Evolutionary conservation across 2,113 vertebrate genomes (phyloP), one percentile per base, ranked within the genome.

Genomic region (Osmerus eperlanus): DNA sequence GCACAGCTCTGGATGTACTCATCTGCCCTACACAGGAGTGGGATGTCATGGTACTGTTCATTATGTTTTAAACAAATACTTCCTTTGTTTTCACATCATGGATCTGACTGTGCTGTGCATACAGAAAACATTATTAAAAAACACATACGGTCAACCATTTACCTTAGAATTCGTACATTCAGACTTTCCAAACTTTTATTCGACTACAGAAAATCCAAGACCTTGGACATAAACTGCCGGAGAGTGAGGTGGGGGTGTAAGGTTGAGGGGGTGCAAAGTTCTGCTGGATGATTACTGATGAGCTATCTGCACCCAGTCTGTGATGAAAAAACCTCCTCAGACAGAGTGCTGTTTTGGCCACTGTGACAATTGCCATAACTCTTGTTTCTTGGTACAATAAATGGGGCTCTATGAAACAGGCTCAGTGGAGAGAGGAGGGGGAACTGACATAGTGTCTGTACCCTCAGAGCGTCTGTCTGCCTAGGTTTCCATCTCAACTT

Each of bases 261-360:
- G 76, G 58, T 68, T 74, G 72, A 75, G 69, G 71, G 76, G 75
- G 63, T 67, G 71, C 36, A 68, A 73, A 64, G 65, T 68, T 73
- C 61, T 80, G 81, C 83, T 84, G 71, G 71, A 71, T 84, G 85
- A 80, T 85, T 89, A 85, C 85, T 83, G 85, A 90, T 82, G 73
- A 88, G 84, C 80, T 79, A 77, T 83, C 80, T 86, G 84, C 74
- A 84, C 63, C 29, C 36, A 41, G 11, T 16, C 19, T 59, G 62
- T 54, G 32, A 67, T 36, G 14, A 36, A 19, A 19, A 64, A 54
- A 58, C 32, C 58, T 21, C 15, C 54, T 73, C 54, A 67, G 51
- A 71, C 56, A 77, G 62, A 79, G 76, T 75, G 58, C 67, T 80
- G 80, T 76, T 78, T 61, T 75, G 84, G 81, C 83, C 86, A 80